Base-by-base conservation (phyloP, 2,113 vertebrate genomes). In the Dicrurus megarhynchus region DNA sequence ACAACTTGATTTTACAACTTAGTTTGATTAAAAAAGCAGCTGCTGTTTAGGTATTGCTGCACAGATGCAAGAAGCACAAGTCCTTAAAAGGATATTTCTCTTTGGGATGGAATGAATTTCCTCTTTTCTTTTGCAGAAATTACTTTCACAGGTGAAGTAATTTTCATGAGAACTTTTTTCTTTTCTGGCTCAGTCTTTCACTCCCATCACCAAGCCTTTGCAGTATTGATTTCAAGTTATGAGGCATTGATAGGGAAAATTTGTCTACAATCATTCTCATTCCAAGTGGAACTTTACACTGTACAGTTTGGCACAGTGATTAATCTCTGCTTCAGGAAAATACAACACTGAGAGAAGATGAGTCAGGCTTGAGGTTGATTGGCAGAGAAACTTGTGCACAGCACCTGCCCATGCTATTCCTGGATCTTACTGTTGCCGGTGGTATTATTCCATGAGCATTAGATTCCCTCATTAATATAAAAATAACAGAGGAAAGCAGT, bases 381-480 rank as follows among this genome's bases (percentile, higher is more conserved):
- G 89, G 47, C 96, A 96, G 79, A 82, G 79, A 94, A 96, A 87
- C 60, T 84, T 84, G 47, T 85, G 70, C 28, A 22, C 41, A 81
- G 47, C 94, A 91, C 81, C 92, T 96, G 94, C 82, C 93, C 70
- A 41, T 47, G 7, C 69, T 96, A 88, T 96, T 97, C 50, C 61
- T 92, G 86, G 67, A 78, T 89, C 68, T 93, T 7, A 4, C 52
- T n/a, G 3, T 39, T 53, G 37, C 77, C 16, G 4, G 18, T 90
- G 32, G 14, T 87, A 70, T 74, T 77, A 55, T 85, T 90, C 65
- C 65, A 50, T 53, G 23, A 90, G 53, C 49, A 47, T 89, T 83
- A 86, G 59, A 76, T 89, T 50, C 50, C 28, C 22, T 94, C 21
- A 28, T 78, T 65, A 76, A 89, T 80, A 88, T 73, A 50, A 88